phyloP scores from a whole-genome alignment of 2,888 invertebrate species.

The Erebia epiphron region DNA sequence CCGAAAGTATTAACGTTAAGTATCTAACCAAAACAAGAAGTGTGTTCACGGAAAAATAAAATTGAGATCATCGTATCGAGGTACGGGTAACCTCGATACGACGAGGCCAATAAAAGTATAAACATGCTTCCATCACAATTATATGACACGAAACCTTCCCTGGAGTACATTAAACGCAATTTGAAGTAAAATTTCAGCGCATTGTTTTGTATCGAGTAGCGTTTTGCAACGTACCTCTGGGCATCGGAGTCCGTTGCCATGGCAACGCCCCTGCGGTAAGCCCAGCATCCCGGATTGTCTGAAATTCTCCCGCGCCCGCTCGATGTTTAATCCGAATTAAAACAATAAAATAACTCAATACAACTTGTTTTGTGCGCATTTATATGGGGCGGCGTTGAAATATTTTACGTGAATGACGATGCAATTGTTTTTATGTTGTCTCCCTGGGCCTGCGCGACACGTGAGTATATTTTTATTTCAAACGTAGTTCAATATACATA shows the following conservation, averaged over 20 bases:
- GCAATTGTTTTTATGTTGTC: conserved; percentile 33
- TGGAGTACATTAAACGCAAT: conserved; percentile 33
- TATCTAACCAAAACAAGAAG: no score
- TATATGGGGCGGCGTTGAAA: conserved; percentile 52
- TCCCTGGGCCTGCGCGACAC: conserved; percentile 8
- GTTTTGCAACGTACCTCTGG: conserved; percentile 42
- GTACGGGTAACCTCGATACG: not conserved
- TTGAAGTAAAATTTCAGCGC: conserved; percentile 34
- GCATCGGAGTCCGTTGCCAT: conserved; percentile 74
- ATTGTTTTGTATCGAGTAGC: conserved; percentile 54
- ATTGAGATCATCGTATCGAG: not conserved
- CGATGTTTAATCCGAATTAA: conserved; percentile 72
- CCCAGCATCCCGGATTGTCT: conserved; percentile 67
- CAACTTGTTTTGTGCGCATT: conserved; percentile 48
- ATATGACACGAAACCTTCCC: conserved; percentile 31
- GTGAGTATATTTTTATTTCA: conserved; percentile 36
- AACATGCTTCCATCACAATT: conserved; percentile 20
- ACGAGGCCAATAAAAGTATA: conserved; percentile 7
- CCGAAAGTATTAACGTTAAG: no score
- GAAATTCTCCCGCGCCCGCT: conserved; percentile 63
- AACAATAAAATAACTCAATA: conserved; percentile 70
- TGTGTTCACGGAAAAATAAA: no score
- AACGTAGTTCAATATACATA: conserved; percentile 8
- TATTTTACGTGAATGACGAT: conserved; percentile 50
- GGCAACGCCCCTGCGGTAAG: conserved; percentile 72